These are phyloP conservation scores for Synaphobranchus kaupii DNA, from an alignment of 2,797 vertebrate species.

Conservation along the genomic window DNA sequence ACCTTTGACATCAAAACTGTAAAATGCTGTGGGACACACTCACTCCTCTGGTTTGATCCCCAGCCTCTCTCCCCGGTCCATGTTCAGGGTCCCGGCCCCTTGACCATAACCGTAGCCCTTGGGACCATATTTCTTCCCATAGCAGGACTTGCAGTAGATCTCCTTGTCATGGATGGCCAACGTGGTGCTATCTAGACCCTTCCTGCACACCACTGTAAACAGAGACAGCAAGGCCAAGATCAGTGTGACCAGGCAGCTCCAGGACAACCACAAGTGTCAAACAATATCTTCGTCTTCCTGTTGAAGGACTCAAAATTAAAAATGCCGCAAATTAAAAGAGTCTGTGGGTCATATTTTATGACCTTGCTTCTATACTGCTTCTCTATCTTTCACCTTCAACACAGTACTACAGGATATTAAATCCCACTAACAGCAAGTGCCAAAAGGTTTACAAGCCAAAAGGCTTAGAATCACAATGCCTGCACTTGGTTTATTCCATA, in stretches of 20 bases:
- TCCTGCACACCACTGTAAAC: conserved; percentile 87
- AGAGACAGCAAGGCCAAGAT: conserved; percentile 12
- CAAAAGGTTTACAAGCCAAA: background rate
- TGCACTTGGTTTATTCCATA: background rate
- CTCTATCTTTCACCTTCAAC: background rate
- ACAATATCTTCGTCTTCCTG: background rate
- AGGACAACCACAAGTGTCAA: background rate
- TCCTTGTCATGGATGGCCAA: conserved; percentile 88
- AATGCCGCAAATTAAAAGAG: background rate
- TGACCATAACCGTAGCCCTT: conserved; percentile 96
- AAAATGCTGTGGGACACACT: conserved; percentile 47
- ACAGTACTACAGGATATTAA: background rate
- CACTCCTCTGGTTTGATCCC: conserved; percentile 92
- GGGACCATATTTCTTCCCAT: conserved; percentile 93
- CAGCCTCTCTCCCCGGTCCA: conserved; percentile 91
- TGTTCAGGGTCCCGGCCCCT: conserved; percentile 91
- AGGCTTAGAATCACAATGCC: background rate
- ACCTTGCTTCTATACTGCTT: background rate
- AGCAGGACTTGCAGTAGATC: conserved; percentile 96
- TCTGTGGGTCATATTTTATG: background rate
- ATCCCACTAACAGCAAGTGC: background rate
- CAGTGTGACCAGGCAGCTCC: background rate
- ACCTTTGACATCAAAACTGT: background rate
- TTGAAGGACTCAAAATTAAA: conserved; percentile 2
- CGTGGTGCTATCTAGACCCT: conserved; percentile 92